Percentiles rank a stretch among this genome's conserved stretches.
Conservation (phyloP, 2,113 vertebrate genomes). For the human (Homo sapiens) region DNA sequence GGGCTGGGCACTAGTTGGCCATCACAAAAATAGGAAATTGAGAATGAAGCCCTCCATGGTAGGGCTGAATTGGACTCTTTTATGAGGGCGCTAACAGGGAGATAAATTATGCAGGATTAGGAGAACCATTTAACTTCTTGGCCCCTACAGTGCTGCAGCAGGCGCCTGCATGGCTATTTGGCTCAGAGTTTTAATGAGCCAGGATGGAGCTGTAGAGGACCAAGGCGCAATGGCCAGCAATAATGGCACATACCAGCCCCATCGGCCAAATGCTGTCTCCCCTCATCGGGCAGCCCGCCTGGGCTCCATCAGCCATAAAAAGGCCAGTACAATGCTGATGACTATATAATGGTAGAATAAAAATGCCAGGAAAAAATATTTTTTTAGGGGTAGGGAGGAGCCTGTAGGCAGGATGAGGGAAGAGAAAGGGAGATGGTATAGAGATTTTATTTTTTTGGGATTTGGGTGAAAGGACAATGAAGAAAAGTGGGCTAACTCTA, state of each 20-base stretch:
- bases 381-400: neutral
- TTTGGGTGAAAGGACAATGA: constrained; percentile 44
- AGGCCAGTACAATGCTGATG: constrained; percentile 45
- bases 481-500: neutral
- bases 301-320: constrained; percentile 64
- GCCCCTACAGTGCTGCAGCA: constrained; percentile 53
- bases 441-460: constrained; percentile 29
- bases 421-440: constrained; percentile 36
- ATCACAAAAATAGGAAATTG: constrained; percentile 49
- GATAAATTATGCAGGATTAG: constrained; percentile 75
- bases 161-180: neutral
- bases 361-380: constrained; percentile 13
- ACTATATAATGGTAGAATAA: constrained; percentile 56
- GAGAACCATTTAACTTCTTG: constrained; percentile 73
- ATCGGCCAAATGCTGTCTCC: constrained; percentile 75
- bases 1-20: neutral
- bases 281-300: constrained; percentile 21
- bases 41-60: constrained; percentile 33
- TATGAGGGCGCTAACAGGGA: constrained; percentile 55
- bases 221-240: constrained; percentile 61
- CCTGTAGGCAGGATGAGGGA: neutral
- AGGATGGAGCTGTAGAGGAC: constrained; percentile 69
- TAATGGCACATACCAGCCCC: constrained; percentile 53
- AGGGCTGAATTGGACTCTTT: constrained; percentile 62
- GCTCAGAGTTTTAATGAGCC: constrained; percentile 68